phyloP scores from a whole-genome alignment of 2,797 vertebrate species.

The Lerista edwardsae region DNA sequence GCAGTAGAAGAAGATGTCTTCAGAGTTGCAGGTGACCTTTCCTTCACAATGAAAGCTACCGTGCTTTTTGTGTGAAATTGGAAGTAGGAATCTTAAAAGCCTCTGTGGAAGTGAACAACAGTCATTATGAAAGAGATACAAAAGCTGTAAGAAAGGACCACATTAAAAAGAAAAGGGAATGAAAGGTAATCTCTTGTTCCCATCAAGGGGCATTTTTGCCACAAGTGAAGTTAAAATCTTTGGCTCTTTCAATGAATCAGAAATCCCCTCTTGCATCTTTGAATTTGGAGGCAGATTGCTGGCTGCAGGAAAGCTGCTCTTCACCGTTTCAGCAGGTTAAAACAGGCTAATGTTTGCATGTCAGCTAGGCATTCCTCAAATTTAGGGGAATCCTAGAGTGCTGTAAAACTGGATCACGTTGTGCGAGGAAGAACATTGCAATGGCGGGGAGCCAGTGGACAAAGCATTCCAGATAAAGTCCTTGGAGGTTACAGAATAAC shows the following conservation, averaged over 20 bases:
- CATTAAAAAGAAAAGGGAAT: conserved; percentile 32
- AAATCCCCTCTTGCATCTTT: not conserved
- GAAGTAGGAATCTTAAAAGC: conserved; percentile 7
- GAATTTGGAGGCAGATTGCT: not conserved
- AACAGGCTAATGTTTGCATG: not conserved
- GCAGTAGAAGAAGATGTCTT: not conserved
- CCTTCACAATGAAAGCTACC: conserved; percentile 9
- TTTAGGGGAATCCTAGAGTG: not conserved
- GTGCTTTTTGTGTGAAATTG: conserved; percentile 7
- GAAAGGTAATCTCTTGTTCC: conserved; percentile 40
- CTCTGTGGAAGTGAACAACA: conserved; percentile 14
- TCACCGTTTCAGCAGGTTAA: not conserved
- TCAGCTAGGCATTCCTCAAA: rapidly evolving
- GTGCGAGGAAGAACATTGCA: not conserved
- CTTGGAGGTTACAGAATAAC: not conserved
- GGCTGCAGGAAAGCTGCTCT: not conserved
- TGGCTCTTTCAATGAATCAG: not conserved
- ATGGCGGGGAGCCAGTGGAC: rapidly evolving
- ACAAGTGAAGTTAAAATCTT: conserved; percentile 20
- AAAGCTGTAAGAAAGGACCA: not conserved
- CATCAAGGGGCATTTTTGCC: not conserved
- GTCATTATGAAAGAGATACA: conserved; percentile 22
- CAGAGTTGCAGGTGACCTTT: not conserved
- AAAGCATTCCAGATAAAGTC: not conserved
- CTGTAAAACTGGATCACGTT: not conserved